These are phyloP conservation scores for Cyrtodaria siliqua DNA, from an alignment of 2,888 invertebrate genomes.

Conservation along the genomic window DNA sequence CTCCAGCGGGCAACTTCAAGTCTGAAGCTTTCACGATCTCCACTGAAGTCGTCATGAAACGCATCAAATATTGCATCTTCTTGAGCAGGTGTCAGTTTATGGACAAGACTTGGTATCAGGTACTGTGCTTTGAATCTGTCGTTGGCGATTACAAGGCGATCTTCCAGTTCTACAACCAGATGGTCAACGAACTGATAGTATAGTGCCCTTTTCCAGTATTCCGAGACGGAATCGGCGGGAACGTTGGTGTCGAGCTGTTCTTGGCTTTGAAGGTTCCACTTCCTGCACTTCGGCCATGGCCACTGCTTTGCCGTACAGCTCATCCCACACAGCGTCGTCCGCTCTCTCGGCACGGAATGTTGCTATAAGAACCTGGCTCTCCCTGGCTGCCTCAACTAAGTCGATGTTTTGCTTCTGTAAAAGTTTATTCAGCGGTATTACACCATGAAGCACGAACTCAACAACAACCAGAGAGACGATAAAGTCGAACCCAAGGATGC, in stretches of 20 bases:
- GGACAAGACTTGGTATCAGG: too few relatives aligned
- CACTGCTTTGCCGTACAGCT: constrained; percentile 22
- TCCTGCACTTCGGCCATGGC: constrained; percentile 15
- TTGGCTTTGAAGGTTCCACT: too few relatives aligned
- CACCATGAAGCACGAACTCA: constrained; percentile 30
- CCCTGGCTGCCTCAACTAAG: constrained; percentile 41
- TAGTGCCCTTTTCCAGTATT: too few relatives aligned
- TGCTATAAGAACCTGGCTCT: constrained; percentile 16
- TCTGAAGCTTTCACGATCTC: too few relatives aligned
- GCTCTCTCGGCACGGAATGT: constrained; percentile 16
- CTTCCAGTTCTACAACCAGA: too few relatives aligned
- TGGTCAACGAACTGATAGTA: too few relatives aligned
- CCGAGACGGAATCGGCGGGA: too few relatives aligned
- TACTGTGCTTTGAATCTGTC: constrained; percentile 1
- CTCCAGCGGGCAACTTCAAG: too few relatives aligned
- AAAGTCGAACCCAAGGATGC: constrained; percentile 26
- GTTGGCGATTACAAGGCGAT: background rate
- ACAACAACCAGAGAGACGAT: constrained; percentile 32
- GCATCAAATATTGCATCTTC: too few relatives aligned
- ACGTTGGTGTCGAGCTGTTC: too few relatives aligned
- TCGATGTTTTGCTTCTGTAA: constrained; percentile 28
- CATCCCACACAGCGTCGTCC: constrained; percentile 26
- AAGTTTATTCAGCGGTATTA: constrained; percentile 18
- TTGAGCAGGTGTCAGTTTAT: too few relatives aligned
- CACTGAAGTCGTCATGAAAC: too few relatives aligned